A percentile compares a stretch with the other conserved stretches of the same genome.
phyloP scores from a whole-genome alignment of 2,113 vertebrate genomes.

The Stegostoma tigrinum region DNA sequence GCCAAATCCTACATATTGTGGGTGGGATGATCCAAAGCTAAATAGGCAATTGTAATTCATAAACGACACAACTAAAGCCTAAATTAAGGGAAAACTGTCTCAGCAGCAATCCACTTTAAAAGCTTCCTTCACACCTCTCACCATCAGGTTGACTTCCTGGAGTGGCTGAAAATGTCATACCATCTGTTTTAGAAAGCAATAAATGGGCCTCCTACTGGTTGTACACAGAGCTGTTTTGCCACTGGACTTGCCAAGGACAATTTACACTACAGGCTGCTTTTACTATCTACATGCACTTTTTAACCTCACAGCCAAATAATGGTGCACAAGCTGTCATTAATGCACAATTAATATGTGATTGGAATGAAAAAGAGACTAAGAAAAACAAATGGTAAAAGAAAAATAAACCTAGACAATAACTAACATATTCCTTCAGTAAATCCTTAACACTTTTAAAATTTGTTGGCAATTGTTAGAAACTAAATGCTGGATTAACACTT shows the following conservation, averaged over 20 bases:
- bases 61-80: background rate
- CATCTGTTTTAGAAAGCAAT: conserved; percentile 17
- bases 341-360: background rate
- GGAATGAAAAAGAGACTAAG: background rate
- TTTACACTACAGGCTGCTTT: conserved; percentile 8
- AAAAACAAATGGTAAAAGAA: background rate
- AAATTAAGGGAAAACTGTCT: background rate
- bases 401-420: background rate
- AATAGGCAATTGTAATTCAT: background rate
- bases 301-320: conserved; percentile 22
- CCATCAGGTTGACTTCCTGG: background rate
- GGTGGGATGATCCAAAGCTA: background rate
- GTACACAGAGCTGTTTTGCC: background rate
- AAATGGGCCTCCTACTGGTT: conserved; percentile 21
- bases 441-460: background rate
- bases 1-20: background rate
- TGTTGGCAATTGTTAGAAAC: background rate
- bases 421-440: background rate
- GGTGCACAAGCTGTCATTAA: background rate
- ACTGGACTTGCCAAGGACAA: conserved; percentile 26
- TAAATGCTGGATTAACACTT: background rate
- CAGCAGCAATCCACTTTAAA: conserved; percentile 6
- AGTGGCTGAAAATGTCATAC: background rate
- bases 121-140: background rate
- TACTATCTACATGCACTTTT: background rate